phyloP scores from a whole-genome alignment of 2,113 vertebrate genomes.

The Porphyrio hochstetteri region DNA sequence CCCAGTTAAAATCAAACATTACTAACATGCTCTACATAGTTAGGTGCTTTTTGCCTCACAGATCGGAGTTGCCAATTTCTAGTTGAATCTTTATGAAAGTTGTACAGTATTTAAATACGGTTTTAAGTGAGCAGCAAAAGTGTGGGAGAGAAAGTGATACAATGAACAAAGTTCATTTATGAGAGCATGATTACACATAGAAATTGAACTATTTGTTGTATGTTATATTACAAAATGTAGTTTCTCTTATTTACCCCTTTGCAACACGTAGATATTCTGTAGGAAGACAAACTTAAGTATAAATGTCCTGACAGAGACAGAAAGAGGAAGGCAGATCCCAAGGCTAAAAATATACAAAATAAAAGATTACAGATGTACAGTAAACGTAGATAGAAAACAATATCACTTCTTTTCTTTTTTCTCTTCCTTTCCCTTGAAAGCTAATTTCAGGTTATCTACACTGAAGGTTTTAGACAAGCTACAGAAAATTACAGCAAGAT shows the following conservation, averaged over 20 bases:
- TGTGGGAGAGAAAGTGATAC: background rate
- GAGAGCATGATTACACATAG: background rate
- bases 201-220: background rate
- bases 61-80: background rate
- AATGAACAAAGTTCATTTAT: background rate
- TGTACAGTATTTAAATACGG: background rate
- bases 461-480: background rate
- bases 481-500: background rate
- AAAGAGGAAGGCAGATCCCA: background rate
- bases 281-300: background rate
- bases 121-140: background rate
- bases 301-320: background rate
- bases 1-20: background rate
- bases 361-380: background rate
- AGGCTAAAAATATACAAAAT: background rate
- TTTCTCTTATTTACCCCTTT: background rate
- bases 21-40: fast-evolving
- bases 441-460: background rate
- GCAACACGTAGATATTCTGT: background rate
- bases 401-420: background rate
- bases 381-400: background rate
- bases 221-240: background rate
- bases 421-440: background rate
- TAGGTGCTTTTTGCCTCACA: background rate
- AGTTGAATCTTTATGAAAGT: background rate